A percentile compares a stretch with the other conserved stretches of the same genome.
Evolutionary conservation across 2,113 vertebrate genomes (phyloP).

Genomic region (Oreochromis spilurus): DNA sequence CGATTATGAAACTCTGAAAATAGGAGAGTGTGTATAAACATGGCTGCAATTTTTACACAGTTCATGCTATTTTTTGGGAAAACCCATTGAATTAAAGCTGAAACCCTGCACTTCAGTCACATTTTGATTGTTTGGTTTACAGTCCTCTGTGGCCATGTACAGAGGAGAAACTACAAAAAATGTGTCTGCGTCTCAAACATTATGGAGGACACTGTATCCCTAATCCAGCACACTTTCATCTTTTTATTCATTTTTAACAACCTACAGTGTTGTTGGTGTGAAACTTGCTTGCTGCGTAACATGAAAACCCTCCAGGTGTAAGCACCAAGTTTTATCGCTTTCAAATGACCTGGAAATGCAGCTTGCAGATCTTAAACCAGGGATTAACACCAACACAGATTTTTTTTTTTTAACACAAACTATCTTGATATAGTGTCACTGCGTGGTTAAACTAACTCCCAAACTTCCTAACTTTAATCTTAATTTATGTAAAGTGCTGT

Average conservation of each 20-base stretch:
- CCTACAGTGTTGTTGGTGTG: not conserved
- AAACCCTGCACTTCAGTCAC: not conserved
- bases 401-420: not conserved
- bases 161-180: not conserved
- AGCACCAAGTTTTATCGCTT: constrained; percentile 19
- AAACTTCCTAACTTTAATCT: constrained; percentile 61
- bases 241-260: not conserved
- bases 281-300: not conserved
- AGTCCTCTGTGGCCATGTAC: not conserved
- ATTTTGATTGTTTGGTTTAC: not conserved
- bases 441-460: constrained; percentile 21
- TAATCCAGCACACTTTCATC: not conserved
- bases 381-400: constrained; percentile 36
- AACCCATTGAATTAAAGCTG: not conserved
- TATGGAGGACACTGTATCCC: not conserved
- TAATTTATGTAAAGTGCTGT: constrained; percentile 66
- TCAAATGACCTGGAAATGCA: constrained; percentile 35
- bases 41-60: not conserved
- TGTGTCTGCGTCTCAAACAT: not conserved
- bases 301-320: constrained; percentile 7
- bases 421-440: constrained; percentile 23
- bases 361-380: constrained; percentile 35
- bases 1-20: not conserved
- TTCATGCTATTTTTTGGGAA: not conserved
- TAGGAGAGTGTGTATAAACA: not conserved